A percentile compares a stretch with the other conserved stretches of the same genome.
phyloP scores from a whole-genome alignment of 30 jellyfish, hydroid and myxozoan species.

The Sanderia malayensis region DNA sequence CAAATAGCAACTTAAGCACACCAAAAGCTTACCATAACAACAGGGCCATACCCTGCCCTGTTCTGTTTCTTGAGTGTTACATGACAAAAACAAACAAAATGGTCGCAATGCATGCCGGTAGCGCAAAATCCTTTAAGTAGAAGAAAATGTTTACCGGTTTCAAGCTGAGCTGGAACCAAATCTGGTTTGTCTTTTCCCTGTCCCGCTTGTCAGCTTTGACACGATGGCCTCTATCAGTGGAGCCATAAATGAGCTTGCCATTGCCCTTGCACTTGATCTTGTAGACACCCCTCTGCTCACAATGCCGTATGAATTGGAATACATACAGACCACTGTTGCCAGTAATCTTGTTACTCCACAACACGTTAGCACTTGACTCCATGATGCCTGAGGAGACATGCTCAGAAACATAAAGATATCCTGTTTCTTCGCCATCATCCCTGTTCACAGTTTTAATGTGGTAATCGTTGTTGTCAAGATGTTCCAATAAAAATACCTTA shows the following conservation, averaged over 20 bases:
- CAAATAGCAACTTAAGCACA: no score
- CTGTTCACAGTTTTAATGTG: slow-evolving; percentile 7
- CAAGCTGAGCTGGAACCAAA: slow-evolving; percentile 17
- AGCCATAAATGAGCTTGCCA: neutral
- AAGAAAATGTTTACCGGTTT: slow-evolving; percentile 10
- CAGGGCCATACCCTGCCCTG: no score
- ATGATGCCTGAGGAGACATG: slow-evolving; percentile 9
- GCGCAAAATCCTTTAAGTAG: no score
- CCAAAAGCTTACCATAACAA: no score
- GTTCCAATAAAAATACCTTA: slow-evolving; percentile 6
- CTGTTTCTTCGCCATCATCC: slow-evolving; percentile 1
- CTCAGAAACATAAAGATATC: slow-evolving; percentile 15
- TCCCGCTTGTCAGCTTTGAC: slow-evolving; percentile 19
- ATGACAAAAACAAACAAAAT: neutral
- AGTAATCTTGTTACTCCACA: slow-evolving; percentile 1
- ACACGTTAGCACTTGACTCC: slow-evolving; percentile 33
- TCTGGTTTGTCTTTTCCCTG: slow-evolving; percentile 12
- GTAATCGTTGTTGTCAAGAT: slow-evolving; percentile 4
- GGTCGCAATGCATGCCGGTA: neutral
- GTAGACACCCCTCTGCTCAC: slow-evolving; percentile 13
- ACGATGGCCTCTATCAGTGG: neutral
- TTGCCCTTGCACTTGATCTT: slow-evolving; percentile 17
- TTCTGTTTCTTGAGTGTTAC: no score
- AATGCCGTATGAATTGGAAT: slow-evolving; percentile 7
- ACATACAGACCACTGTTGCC: neutral